A percentile compares a stretch with the other conserved stretches of the same genome.
Evolutionary conservation across 30 jellyfish, hydroid and myxozoan species (phyloP).

Genomic region (Calvadosia cruxmelitensis): DNA sequence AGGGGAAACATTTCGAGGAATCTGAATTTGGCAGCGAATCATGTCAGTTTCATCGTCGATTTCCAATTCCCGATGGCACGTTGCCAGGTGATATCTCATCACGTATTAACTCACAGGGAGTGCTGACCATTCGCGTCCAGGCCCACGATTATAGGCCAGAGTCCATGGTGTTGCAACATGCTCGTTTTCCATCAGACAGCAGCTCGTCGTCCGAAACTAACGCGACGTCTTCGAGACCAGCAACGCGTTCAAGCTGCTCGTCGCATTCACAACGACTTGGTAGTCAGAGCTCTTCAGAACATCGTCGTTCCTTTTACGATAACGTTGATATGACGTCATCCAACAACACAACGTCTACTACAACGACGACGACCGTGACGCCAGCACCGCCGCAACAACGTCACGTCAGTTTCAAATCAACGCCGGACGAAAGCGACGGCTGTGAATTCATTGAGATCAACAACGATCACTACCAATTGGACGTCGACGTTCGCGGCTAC

Average conservation of each 20-base stretch:
- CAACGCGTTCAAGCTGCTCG: not conserved
- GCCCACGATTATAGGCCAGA: not conserved
- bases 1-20: constrained; percentile 73
- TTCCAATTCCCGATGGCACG: constrained; percentile 78
- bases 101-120: constrained; percentile 49
- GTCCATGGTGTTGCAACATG: not conserved
- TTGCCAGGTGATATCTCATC: constrained; percentile 36
- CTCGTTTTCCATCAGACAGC: not conserved
- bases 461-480: constrained; percentile 27
- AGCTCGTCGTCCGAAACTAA: not conserved
- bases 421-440: constrained; percentile 7
- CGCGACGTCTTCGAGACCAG: not conserved
- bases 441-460: constrained; percentile 38
- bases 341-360: not conserved
- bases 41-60: constrained; percentile 65
- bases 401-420: not conserved
- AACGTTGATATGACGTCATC: not conserved
- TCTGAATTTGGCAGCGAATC: constrained; percentile 76
- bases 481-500: constrained; percentile 36
- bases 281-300: not conserved
- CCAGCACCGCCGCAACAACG: not conserved
- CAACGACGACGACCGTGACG: not conserved
- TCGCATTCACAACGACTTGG: not conserved
- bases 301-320: not conserved
- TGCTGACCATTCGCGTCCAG: constrained; percentile 20